Conservation (phyloP, 2,888 invertebrate species). For the Clitarchus hookeri region DNA sequence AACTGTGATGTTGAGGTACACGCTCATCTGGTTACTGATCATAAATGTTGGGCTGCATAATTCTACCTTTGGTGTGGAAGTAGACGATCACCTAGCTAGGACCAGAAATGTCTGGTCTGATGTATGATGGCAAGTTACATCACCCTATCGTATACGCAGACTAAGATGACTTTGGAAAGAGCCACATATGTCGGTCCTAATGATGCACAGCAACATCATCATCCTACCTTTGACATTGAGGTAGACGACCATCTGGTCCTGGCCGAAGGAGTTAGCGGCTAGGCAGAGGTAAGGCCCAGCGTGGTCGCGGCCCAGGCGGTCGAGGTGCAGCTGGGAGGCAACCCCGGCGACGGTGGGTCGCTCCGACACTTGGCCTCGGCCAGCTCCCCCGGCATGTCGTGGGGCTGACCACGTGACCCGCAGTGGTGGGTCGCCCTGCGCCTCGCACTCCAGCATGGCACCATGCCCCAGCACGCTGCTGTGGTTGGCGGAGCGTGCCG, state of each 20-base stretch:
- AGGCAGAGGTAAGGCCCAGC: slow-evolving; percentile 55
- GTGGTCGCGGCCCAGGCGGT: slow-evolving; percentile 46
- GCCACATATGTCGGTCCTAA: no score
- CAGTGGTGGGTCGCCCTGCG: slow-evolving; percentile 56
- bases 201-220: background rate
- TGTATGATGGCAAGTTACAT: no score
- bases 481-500: slow-evolving; percentile 49
- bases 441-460: slow-evolving; percentile 53
- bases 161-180: no score
- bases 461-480: slow-evolving; percentile 52
- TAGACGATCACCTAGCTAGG: no score
- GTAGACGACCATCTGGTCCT: slow-evolving; percentile 55
- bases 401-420: slow-evolving; percentile 53
- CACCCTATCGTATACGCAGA: no score
- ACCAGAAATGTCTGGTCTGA: no score
- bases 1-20: no score
- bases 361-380: slow-evolving; percentile 46
- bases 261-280: slow-evolving; percentile 57
- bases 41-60: no score
- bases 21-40: no score
- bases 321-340: slow-evolving; percentile 50
- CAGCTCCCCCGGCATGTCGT: slow-evolving; percentile 38
- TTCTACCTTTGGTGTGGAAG: no score
- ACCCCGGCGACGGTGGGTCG: slow-evolving; percentile 50
- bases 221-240: slow-evolving; percentile 56